Base-by-base conservation (phyloP, 2,113 vertebrate species). In the Poeciliopsis turrubarensis region DNA sequence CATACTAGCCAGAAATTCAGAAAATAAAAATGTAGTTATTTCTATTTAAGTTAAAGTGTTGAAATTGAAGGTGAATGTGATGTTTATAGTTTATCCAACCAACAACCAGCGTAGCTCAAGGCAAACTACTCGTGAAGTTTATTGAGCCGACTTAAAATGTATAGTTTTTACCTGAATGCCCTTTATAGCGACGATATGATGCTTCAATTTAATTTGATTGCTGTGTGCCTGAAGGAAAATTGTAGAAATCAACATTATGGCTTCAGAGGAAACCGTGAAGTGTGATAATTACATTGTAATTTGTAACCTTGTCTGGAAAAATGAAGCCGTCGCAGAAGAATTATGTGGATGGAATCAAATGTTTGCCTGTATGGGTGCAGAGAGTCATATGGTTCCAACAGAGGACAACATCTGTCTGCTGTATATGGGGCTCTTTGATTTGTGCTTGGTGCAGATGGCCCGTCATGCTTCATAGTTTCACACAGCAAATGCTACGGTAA, bases 371-470 rank as follows among this genome's bases (percentile, higher is more conserved):
- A 61, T 84, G 65, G 68, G 63, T 73, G 60, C 12, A 63, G 76
- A 73, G 71, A 68, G 70, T 66, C 13, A 7, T 68, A 70, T 72
- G 75, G 78, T 60, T 41, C 64, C 70, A 70, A 73, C 68, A 70
- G 83, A 88, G 82, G 78, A 81, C 82, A 82, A 87, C 90, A 90
- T 90, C 89, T 92, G 91, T 87, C 88, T 65, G 57, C 62, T 51
- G 79, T 68, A 75, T 83, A 87, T 87, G 68, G 72, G 75, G 65
- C 81, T 80, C 73, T 87, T 82, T 91, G 90, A 89, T 88, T 90
- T 90, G 87, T 89, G 78, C 81, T 71, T 3, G 69, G 84, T 91
- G 89, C 90, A 92, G 90, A 91, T 91, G 90, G 91, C 73, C 76
- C 60, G 77, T 80, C 83, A 70, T 47, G 78, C 89, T 72, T 82